These are phyloP conservation scores for Benthosema pterotum DNA, from an alignment of 2,797 vertebrate genomes.

Conservation along the genomic window DNA sequence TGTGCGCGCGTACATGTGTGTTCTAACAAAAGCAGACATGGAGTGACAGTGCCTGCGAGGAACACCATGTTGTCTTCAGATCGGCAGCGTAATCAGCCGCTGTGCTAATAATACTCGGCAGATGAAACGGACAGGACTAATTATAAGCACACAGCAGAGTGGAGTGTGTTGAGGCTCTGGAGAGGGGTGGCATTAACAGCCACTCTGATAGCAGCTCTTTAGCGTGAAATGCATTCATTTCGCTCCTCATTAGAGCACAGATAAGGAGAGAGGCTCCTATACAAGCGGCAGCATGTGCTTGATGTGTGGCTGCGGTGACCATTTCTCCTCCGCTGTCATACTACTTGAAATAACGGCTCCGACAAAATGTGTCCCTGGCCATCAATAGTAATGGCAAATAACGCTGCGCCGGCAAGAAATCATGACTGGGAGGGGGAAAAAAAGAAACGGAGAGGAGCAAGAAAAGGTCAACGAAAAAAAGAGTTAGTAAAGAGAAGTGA, in stretches of 20 bases:
- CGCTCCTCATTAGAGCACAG: conserved; percentile 48
- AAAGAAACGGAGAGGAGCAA: conserved; percentile 18
- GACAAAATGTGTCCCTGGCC: conserved; percentile 17
- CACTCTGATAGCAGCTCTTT: conserved; percentile 37
- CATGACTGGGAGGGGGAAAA: conserved; percentile 21
- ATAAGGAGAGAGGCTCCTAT: conserved; percentile 9
- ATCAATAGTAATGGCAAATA: conserved; percentile 42
- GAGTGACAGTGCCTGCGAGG: too few species aligned
- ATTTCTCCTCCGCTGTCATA: conserved; percentile 12
- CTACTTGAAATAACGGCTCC: conserved; percentile 30
- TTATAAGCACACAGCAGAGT: conserved; percentile 48
- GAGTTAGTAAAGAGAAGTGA: conserved; percentile 5
- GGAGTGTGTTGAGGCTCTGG: conserved; percentile 35
- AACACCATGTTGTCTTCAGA: conserved; percentile 5
- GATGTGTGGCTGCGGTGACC: conserved; percentile 4
- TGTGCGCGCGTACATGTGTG: too few species aligned
- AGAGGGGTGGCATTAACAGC: conserved; percentile 39
- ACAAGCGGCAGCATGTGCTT: neutral
- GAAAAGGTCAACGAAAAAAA: neutral
- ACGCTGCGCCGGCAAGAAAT: conserved; percentile 26
- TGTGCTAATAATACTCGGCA: conserved; percentile 43
- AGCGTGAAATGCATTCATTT: conserved; percentile 38
- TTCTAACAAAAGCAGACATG: too few species aligned
- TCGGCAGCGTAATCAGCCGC: conserved; percentile 10
- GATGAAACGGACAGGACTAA: conserved; percentile 52